A percentile compares a stretch with the other conserved stretches of the same genome.
Evolutionary conservation across 1,140 invertebrate genomes (phyloP).

Genomic region (Drosophila burlai): DNA sequence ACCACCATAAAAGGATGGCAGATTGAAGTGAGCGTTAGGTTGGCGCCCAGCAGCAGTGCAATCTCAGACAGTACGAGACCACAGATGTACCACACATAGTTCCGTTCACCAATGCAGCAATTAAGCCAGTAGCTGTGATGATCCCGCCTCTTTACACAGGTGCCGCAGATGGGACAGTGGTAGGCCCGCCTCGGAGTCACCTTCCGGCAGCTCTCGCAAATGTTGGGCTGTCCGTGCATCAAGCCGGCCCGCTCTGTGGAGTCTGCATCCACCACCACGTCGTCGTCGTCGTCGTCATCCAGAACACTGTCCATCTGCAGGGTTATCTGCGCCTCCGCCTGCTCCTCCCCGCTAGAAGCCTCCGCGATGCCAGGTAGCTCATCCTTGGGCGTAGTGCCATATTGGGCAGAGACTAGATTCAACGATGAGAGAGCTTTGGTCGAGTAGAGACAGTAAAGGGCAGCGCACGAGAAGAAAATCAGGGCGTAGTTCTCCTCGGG

Average conservation of each 20-base stretch:
- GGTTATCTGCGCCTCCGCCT: constrained; percentile 58
- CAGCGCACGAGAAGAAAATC: constrained; percentile 67
- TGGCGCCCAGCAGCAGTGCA: constrained; percentile 82
- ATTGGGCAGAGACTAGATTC: constrained; percentile 71
- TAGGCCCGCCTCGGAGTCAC: constrained; percentile 66
- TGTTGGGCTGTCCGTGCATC: constrained; percentile 67
- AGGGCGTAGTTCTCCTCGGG: constrained; percentile 85
- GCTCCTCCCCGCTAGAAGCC: constrained; percentile 69
- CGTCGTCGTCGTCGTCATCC: constrained; percentile 55
- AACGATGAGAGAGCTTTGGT: constrained; percentile 55
- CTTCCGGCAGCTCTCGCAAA: constrained; percentile 74
- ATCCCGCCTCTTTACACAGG: constrained; percentile 73
- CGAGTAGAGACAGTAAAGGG: constrained; percentile 70
- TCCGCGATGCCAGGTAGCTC: constrained; percentile 76
- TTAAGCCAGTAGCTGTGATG: constrained; percentile 85
- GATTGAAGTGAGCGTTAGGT: constrained; percentile 85
- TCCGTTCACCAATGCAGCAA: constrained; percentile 86
- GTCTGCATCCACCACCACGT: constrained; percentile 30
- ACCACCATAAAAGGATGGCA: constrained; percentile 85
- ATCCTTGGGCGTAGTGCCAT: constrained; percentile 59
- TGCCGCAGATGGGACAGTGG: constrained; percentile 76
- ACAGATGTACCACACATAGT: constrained; percentile 84
- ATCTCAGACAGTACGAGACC: constrained; percentile 68
- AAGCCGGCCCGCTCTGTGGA: constrained; percentile 40
- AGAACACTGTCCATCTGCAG: constrained; percentile 69